A percentile compares a stretch with the other conserved stretches of the same genome.
These are phyloP conservation scores for Hesperia comma DNA, from an alignment of 2,888 invertebrate species.

Conservation along the genomic window DNA sequence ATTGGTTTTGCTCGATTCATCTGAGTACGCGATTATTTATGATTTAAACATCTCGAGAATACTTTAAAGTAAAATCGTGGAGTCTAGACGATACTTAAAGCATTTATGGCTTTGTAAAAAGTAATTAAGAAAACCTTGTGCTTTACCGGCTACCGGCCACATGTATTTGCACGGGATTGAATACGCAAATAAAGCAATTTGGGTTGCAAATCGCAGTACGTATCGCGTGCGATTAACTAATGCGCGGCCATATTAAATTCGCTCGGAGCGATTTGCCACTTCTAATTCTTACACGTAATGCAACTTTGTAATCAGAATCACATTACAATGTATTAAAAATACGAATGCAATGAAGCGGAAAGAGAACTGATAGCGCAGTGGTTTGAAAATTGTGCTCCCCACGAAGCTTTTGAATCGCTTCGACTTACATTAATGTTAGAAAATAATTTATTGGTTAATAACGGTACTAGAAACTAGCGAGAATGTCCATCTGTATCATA, in stretches of 20 bases:
- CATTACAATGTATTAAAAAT: slow-evolving; percentile 10
- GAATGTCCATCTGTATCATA: too few relatives aligned
- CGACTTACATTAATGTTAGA: background rate
- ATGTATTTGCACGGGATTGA: slow-evolving; percentile 21
- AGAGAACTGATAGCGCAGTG: slow-evolving; percentile 1
- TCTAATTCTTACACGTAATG: slow-evolving; percentile 9
- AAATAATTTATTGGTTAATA: background rate
- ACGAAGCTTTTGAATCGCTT: background rate
- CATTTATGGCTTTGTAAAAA: slow-evolving; percentile 15
- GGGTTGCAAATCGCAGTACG: slow-evolving; percentile 33
- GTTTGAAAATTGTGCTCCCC: background rate
- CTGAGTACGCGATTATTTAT: background rate
- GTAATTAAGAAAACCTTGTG: slow-evolving; percentile 15
- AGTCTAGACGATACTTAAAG: slow-evolving; percentile 11
- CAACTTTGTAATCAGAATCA: slow-evolving; percentile 25
- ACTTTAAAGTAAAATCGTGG: background rate
- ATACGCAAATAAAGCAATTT: slow-evolving; percentile 35
- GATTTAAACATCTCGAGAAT: background rate
- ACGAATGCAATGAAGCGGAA: slow-evolving; percentile 6
- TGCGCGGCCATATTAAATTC: slow-evolving; percentile 23
- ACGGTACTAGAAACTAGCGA: background rate
- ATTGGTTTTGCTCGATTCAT: slow-evolving; percentile 3
- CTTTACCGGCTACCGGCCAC: slow-evolving; percentile 23
- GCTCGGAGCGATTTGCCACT: background rate
- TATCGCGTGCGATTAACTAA: slow-evolving; percentile 40